Percentiles rank a stretch among this genome's conserved stretches.
These are phyloP conservation scores for Rostratula benghalensis DNA, from an alignment of 2,113 vertebrate species.

Conservation along the genomic window DNA sequence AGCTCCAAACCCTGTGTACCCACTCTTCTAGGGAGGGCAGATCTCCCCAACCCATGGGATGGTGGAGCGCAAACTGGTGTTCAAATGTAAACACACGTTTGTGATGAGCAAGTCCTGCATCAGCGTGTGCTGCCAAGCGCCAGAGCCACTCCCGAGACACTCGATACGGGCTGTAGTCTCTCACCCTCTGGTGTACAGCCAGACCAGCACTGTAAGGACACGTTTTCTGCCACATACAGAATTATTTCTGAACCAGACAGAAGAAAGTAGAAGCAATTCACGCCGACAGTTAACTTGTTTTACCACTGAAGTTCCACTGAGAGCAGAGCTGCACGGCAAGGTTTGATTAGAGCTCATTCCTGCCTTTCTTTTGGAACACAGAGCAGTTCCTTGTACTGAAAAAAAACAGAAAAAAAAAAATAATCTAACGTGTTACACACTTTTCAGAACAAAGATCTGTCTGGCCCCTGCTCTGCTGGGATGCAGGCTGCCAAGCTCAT, in stretches of 20 bases:
- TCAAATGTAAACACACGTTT: accelerated
- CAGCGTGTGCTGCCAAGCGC: background rate
- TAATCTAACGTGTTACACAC: accelerated
- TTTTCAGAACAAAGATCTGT: background rate
- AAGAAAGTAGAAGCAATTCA: background rate
- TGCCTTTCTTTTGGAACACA: background rate
- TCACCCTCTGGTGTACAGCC: background rate
- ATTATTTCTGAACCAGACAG: background rate
- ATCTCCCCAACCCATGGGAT: accelerated
- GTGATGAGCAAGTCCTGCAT: background rate
- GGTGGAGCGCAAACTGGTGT: accelerated
- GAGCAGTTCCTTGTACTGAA: accelerated
- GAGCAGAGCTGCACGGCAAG: background rate
- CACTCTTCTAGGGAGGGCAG: accelerated
- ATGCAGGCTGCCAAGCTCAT: background rate
- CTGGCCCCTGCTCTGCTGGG: background rate
- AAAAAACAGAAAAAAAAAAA: background rate
- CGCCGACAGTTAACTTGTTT: accelerated
- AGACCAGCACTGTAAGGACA: background rate
- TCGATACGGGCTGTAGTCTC: background rate
- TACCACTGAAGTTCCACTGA: background rate
- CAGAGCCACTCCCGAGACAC: accelerated
- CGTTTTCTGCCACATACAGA: background rate
- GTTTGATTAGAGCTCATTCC: background rate
- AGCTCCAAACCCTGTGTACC: accelerated